Evolutionary conservation across 2,888 invertebrate species (phyloP).

Genomic region (Apamea crenata): DNA sequence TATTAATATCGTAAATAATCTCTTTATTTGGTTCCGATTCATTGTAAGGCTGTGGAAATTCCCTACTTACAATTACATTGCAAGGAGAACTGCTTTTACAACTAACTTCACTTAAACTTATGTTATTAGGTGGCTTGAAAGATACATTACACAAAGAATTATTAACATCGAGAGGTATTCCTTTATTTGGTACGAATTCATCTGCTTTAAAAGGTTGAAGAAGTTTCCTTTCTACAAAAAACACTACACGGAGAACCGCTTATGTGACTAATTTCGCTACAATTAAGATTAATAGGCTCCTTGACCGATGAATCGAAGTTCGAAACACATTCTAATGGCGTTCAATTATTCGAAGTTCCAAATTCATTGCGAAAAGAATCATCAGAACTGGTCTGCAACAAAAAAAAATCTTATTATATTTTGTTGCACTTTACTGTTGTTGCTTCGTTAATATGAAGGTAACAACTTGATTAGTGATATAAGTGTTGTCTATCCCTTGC

Average conservation of each 20-base stretch:
- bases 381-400: constrained; percentile 60
- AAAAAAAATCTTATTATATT: constrained; percentile 58
- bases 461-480: constrained; percentile 57
- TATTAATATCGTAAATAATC: constrained; percentile 50
- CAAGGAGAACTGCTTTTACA: constrained; percentile 48
- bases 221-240: constrained; percentile 53
- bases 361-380: constrained; percentile 58
- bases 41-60: constrained; percentile 55
- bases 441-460: constrained; percentile 57
- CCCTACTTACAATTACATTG: constrained; percentile 54
- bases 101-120: constrained; percentile 52
- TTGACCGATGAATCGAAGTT: constrained; percentile 55
- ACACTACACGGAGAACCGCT: constrained; percentile 57
- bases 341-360: no score
- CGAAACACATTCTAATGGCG: constrained; percentile 55
- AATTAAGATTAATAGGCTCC: constrained; percentile 58
- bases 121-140: constrained; percentile 58
- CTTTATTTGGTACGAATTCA: constrained; percentile 56
- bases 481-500: constrained; percentile 54
- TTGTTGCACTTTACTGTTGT: constrained; percentile 51
- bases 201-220: constrained; percentile 57
- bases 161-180: constrained; percentile 41
- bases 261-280: constrained; percentile 59
- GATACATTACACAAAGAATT: constrained; percentile 57
- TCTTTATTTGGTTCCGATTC: constrained; percentile 47